Percentiles rank a stretch among this genome's conserved stretches.
phyloP scores from a whole-genome alignment of 1,140 invertebrate species.

The Drosophila orosa region DNA sequence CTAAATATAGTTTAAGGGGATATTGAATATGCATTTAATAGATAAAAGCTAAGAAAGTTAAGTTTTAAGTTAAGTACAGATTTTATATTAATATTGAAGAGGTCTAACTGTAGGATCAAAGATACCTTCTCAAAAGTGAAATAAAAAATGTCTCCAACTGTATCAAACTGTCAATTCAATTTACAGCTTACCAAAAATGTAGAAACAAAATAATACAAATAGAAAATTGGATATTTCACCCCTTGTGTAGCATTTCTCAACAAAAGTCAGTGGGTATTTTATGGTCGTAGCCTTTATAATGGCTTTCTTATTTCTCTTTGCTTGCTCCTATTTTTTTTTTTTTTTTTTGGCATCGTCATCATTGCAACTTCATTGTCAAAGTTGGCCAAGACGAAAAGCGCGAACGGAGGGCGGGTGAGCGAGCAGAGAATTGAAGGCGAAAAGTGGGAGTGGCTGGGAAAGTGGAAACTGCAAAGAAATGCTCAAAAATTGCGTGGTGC shows the following conservation, averaged over 20 bases:
- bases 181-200: not conserved
- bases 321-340: conserved; percentile 25
- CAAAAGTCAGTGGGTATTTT: conserved; percentile 1
- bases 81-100: not conserved
- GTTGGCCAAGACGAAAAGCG: conserved; percentile 50
- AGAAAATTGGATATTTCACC: not conserved
- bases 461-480: conserved; percentile 18
- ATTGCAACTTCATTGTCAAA: conserved; percentile 79
- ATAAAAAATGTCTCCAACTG: not conserved
- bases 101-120: too few species aligned
- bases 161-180: not conserved
- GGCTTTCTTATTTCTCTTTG: conserved; percentile 37
- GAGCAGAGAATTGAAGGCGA: not conserved
- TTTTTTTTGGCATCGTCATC: conserved; percentile 56
- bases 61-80: accelerated
- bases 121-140: not conserved
- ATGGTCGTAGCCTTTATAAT: not conserved
- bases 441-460: not conserved
- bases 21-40: too few species aligned
- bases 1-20: not conserved
- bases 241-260: not conserved
- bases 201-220: too few species aligned
- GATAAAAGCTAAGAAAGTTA: too few species aligned
- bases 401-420: conserved; percentile 1
- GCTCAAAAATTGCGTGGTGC: conserved; percentile 27